Evolutionary conservation across 2,797 vertebrate species (phyloP).

Genomic region (Hozukius guyotensis): DNA sequence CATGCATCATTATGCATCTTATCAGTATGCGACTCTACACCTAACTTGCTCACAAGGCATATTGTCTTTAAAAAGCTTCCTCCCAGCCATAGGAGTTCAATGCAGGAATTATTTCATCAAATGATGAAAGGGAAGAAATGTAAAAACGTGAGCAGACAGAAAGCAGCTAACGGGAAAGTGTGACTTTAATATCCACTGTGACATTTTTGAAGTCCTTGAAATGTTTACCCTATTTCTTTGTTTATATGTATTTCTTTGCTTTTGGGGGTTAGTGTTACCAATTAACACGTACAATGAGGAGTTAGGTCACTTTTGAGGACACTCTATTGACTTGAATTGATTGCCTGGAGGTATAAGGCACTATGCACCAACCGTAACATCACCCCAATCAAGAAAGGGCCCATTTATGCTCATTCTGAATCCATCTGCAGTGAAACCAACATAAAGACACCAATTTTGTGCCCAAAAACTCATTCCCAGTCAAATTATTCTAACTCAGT

Average conservation of each 20-base stretch:
- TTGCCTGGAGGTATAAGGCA: not conserved
- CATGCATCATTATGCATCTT: slow-evolving; percentile 9
- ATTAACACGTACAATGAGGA: not conserved
- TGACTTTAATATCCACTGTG: not conserved
- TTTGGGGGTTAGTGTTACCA: not conserved
- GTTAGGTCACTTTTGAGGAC: not conserved
- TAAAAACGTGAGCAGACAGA: not conserved
- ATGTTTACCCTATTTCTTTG: not conserved
- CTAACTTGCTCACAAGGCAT: not conserved
- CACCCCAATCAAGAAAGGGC: slow-evolving; percentile 7
- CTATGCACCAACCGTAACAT: not conserved
- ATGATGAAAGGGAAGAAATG: not conserved
- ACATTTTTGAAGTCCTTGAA: not conserved
- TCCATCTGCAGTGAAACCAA: not conserved
- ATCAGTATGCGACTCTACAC: slow-evolving; percentile 7
- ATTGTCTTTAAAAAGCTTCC: not conserved
- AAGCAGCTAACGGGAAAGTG: not conserved
- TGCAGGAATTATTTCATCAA: not conserved
- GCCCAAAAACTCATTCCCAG: not conserved
- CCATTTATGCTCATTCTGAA: not conserved
- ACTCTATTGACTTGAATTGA: not conserved
- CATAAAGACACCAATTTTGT: not conserved
- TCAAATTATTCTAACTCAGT: not conserved
- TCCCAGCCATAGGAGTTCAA: not conserved
- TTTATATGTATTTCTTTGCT: not conserved